Base-by-base conservation (phyloP, 2,888 invertebrate species). In the Neocrepidodera transversa region DNA sequence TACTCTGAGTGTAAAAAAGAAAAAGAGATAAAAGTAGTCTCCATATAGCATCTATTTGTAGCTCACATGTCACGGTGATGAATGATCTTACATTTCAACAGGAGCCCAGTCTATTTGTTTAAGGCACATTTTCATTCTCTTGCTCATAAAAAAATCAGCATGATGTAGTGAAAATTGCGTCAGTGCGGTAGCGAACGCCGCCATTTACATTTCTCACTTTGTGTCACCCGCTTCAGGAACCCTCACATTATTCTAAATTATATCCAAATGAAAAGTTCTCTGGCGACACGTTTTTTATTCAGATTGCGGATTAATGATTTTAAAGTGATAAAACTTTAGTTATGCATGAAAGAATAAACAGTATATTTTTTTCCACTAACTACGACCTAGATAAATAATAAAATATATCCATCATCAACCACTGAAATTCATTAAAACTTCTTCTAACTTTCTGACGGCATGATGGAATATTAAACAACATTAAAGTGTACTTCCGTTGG, bases 121-220 rank as follows among this genome's bases (percentile, higher is more conserved):
- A 28, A 58, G 58, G 30, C 48, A 32, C 58, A 53, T 58, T 58
- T 53, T 40, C 53, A 49, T 58, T 51, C 14, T 26, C 36, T 28
- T 35, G 50, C 28, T 17, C 50, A 43, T 56, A 45, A 53, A 58
- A 52, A 52, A 58, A 52, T 52, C 45, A 32, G 42, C 50, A 26
- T 58, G 17, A 53, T 58, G 48, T 53, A 58, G 58, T 58, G 58
- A 58, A 52, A 48, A 58, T 48, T 23, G 45, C 45, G 53, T 14
- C 45, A 6, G 13, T n/a, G 45, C 14, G 26, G 36, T 18, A 35
- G 54, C 14, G 20, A 45, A 54, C 23, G 45, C 16, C 13, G 11
- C 11, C 30, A 53, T 43, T 53, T 43, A 53, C 45, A 47, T 45
- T 38, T 30, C 11, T 51, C 51, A 51, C 11, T 42, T 42, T 51